Evolutionary conservation across 2,113 vertebrate genomes (phyloP).

Genomic region (Mormyrus lacerda): DNA sequence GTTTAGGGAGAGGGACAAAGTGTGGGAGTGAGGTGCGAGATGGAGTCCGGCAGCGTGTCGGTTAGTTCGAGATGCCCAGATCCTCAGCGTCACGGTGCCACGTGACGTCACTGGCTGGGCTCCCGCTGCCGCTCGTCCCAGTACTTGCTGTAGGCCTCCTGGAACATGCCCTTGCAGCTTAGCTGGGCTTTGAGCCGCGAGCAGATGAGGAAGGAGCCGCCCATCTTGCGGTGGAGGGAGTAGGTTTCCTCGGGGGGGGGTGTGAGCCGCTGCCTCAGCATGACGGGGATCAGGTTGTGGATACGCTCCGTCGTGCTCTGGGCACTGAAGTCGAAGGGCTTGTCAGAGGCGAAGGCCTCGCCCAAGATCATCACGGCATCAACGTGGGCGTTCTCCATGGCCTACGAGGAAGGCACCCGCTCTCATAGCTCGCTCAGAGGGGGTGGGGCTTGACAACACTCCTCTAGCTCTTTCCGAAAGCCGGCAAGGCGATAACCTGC

Average conservation of each 20-base stretch:
- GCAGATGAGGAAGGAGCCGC: conserved; percentile 76
- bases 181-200: conserved; percentile 71
- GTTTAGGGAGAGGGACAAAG: neutral
- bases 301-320: conserved; percentile 55
- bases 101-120: neutral
- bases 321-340: conserved; percentile 52
- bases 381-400: conserved; percentile 45
- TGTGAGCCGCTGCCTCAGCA: conserved; percentile 62
- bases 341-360: conserved; percentile 41
- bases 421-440: neutral
- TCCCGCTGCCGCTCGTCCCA: conserved; percentile 28
- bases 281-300: conserved; percentile 53
- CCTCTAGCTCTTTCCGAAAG: neutral
- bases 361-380: conserved; percentile 55
- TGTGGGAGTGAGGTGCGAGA: neutral
- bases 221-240: conserved; percentile 76
- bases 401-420: neutral
- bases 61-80: neutral
- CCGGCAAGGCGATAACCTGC: neutral
- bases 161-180: conserved; percentile 69
- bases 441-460: neutral
- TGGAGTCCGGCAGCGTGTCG: neutral
- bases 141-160: conserved; percentile 67
- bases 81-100: neutral
- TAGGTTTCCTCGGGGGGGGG: conserved; percentile 74